Conservation (phyloP, 2,888 invertebrate genomes). For the Meiosimyza decipiens region DNA sequence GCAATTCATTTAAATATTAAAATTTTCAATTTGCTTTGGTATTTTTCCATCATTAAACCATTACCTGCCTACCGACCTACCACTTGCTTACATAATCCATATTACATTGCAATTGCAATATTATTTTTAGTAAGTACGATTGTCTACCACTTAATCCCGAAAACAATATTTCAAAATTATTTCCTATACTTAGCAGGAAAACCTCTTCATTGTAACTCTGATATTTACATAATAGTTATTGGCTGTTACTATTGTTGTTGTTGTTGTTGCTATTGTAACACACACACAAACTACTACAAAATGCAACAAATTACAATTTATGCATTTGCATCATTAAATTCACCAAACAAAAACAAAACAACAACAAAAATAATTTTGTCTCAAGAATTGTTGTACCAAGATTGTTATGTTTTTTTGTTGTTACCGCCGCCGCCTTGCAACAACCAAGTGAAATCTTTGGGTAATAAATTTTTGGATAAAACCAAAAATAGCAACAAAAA, state of each 20-base stretch:
- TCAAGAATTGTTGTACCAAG: slow-evolving; percentile 29
- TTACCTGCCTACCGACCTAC: no score
- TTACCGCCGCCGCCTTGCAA: slow-evolving; percentile 28
- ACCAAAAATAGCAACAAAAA: not conserved
- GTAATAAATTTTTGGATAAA: slow-evolving; percentile 42
- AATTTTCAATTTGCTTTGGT: no score
- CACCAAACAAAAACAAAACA: no score
- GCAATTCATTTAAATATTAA: no score
- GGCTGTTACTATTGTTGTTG: not conserved
- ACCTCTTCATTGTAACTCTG: slow-evolving; percentile 1
- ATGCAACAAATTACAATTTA: slow-evolving; percentile 32
- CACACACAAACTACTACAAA: slow-evolving; percentile 20
- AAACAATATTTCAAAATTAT: slow-evolving; percentile 19
- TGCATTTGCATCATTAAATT: slow-evolving; percentile 21
- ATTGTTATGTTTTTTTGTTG: not conserved
- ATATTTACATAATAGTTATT: slow-evolving; percentile 26
- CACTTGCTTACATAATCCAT: no score
- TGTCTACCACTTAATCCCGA: not conserved
- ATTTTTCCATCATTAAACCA: no score
- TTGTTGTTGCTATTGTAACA: slow-evolving; percentile 2
- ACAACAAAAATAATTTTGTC: slow-evolving; percentile 19
- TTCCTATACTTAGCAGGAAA: slow-evolving; percentile 1
- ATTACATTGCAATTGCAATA: no score
- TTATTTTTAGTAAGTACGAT: not conserved
- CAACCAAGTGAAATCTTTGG: slow-evolving; percentile 43